These are phyloP conservation scores for Papilio protenor DNA, from an alignment of 2,888 invertebrate species.

Conservation along the genomic window DNA sequence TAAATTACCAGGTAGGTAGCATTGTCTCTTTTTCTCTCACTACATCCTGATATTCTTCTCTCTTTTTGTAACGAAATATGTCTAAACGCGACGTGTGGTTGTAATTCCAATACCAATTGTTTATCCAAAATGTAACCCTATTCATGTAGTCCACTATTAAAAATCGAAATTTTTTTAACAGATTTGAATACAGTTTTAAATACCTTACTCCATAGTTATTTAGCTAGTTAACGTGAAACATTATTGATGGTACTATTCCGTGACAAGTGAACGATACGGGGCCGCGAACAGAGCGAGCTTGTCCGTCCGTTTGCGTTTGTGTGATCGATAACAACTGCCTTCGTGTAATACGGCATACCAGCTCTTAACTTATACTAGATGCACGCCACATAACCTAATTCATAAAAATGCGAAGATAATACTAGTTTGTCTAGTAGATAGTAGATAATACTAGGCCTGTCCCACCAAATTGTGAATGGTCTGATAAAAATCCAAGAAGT, in stretches of 20 bases:
- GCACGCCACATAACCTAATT: conserved; percentile 26
- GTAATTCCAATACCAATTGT: background rate
- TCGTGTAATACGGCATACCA: conserved; percentile 39
- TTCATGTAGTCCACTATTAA: background rate
- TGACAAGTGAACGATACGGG: conserved; percentile 67
- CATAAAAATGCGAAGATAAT: background rate
- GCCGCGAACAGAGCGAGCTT: conserved; percentile 57
- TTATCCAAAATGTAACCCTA: background rate
- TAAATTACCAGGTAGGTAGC: background rate
- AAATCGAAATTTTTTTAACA: background rate
- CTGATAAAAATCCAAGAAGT: too few species aligned
- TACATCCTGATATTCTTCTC: background rate
- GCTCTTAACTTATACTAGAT: conserved; percentile 45
- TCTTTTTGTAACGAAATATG: background rate
- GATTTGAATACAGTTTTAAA: background rate
- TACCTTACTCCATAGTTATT: conserved; percentile 53
- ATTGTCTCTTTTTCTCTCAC: background rate
- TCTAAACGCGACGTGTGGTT: background rate
- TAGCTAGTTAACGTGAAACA: conserved; percentile 56
- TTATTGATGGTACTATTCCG: conserved; percentile 81
- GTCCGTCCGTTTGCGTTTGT: conserved; percentile 56
- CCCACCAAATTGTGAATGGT: too few species aligned
- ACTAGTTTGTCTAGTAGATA: too few species aligned
- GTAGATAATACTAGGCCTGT: too few species aligned
- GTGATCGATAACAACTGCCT: conserved; percentile 64